These are phyloP conservation scores for Fundulus diaphanus DNA, from an alignment of 2,797 vertebrate species.

Conservation along the genomic window DNA sequence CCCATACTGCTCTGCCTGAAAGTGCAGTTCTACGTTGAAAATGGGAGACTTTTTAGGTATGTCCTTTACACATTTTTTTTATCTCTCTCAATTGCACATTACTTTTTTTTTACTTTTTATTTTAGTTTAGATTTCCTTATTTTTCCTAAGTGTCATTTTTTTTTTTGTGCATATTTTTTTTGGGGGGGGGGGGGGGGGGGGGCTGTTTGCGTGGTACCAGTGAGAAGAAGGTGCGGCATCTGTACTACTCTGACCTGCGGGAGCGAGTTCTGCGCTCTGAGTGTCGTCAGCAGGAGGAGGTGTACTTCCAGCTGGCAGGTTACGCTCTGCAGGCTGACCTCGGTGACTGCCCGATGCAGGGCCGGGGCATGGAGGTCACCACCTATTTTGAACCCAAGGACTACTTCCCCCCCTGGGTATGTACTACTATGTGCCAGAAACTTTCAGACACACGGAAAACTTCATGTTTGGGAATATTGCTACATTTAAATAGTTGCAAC, in stretches of 20 bases:
- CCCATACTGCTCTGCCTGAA: slow-evolving; percentile 87
- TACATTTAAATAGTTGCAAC: not conserved
- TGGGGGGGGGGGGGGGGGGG: no score
- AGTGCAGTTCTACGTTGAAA: slow-evolving; percentile 91
- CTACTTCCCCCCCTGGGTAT: slow-evolving; percentile 93
- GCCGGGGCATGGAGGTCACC: slow-evolving; percentile 56
- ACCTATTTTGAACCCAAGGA: slow-evolving; percentile 90
- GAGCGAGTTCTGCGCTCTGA: slow-evolving; percentile 88
- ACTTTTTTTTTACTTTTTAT: not conserved
- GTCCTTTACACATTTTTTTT: slow-evolving; percentile 21
- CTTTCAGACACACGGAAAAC: not conserved
- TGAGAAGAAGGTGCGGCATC: slow-evolving; percentile 84
- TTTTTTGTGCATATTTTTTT: no score
- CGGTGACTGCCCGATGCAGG: slow-evolving; percentile 79
- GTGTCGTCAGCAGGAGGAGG: slow-evolving; percentile 89
- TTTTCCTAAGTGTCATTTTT: slow-evolving; percentile 3
- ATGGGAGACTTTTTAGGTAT: slow-evolving; percentile 89
- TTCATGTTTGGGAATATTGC: not conserved
- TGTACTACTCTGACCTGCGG: slow-evolving; percentile 89
- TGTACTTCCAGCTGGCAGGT: slow-evolving; percentile 92
- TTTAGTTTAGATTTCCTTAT: not conserved
- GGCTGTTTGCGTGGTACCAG: slow-evolving; percentile 63
- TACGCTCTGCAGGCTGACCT: slow-evolving; percentile 90
- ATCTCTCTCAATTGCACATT: not conserved
- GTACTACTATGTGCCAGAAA: slow-evolving; percentile 32